A percentile compares a stretch with the other conserved stretches of the same genome.
These are phyloP conservation scores for Amphipoea oculea DNA, from an alignment of 2,888 invertebrate species.

Conservation along the genomic window DNA sequence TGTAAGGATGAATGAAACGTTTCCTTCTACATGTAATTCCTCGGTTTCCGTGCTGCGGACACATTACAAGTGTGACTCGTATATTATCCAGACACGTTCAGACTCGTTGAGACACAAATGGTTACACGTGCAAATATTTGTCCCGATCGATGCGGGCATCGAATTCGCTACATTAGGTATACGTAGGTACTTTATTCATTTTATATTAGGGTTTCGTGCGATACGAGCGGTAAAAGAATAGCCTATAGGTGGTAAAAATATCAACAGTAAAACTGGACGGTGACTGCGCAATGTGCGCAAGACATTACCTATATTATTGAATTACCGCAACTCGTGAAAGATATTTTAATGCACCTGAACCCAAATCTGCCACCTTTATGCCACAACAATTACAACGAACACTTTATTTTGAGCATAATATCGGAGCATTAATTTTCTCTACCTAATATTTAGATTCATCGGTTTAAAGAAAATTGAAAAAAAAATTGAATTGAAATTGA, in stretches of 20 bases:
- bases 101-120: conserved; percentile 21
- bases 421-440: not conserved
- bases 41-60: not conserved
- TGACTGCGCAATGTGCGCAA: not conserved
- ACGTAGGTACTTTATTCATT: not conserved
- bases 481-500: too few relatives aligned
- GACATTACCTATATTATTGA: not conserved
- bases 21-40: conserved; percentile 1
- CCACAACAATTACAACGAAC: not conserved
- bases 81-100: conserved; percentile 33
- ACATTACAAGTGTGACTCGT: conserved; percentile 27
- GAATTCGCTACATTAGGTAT: not conserved
- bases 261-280: not conserved
- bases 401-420: not conserved
- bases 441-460: not conserved
- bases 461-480: not conserved
- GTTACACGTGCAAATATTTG: conserved; percentile 45
- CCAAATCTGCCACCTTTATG: not conserved
- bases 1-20: conserved; percentile 18
- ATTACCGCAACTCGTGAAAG: not conserved
- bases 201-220: not conserved
- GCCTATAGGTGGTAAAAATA: not conserved
- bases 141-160: conserved; percentile 17
- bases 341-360: not conserved
- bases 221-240: not conserved